Evolutionary conservation across 23 tunicate genomes (phyloP).

Genomic region (Ciona savignyi): DNA sequence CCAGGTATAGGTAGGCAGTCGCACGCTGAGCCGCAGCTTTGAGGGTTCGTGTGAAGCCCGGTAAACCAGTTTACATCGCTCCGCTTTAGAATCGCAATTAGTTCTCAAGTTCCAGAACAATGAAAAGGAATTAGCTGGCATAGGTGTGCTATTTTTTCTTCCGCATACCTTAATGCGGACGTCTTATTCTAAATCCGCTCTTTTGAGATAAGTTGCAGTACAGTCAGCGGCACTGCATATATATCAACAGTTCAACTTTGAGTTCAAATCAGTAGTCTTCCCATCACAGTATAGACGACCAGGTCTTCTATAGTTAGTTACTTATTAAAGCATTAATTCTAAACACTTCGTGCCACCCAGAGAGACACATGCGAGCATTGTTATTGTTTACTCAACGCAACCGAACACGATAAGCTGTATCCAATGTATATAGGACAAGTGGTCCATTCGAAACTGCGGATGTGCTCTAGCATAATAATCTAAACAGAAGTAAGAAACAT

Average conservation of each 20-base stretch:
- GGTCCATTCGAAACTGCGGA: background rate
- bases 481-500: no score
- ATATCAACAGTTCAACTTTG: no score
- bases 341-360: no score
- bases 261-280: no score
- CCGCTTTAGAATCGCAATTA: background rate
- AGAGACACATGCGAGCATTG: background rate
- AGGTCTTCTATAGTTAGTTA: no score
- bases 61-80: background rate
- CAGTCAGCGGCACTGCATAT: no score
- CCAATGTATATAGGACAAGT: slow-evolving; percentile 1
- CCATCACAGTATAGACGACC: no score
- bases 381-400: background rate
- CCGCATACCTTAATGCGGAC: background rate
- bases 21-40: background rate
- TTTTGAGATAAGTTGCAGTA: no score
- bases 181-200: no score
- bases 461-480: no score
- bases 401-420: background rate
- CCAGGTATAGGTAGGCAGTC: background rate
- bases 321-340: no score
- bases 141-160: background rate
- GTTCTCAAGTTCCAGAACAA: background rate
- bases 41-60: background rate
- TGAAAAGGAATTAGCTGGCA: background rate